Conservation (phyloP, 2,888 invertebrate genomes). For the Andrena haemorrhoa region DNA sequence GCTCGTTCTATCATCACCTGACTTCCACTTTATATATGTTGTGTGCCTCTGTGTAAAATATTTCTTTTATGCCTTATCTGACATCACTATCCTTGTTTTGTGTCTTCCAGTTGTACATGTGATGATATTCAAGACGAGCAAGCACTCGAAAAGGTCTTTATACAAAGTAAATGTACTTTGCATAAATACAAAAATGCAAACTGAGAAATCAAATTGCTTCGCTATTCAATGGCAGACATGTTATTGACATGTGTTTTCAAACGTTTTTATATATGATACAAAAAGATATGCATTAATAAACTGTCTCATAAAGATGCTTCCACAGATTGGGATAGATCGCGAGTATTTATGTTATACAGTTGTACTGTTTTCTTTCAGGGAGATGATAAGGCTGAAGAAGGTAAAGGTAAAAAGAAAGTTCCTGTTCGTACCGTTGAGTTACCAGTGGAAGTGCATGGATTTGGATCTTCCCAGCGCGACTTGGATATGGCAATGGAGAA, state of each 20-base stretch:
- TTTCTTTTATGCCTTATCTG: constrained; percentile 25
- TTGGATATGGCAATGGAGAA: constrained; percentile 91
- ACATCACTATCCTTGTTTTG: constrained; percentile 42
- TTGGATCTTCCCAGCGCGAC: constrained; percentile 90
- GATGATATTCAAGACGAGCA: constrained; percentile 23
- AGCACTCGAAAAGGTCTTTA: constrained; percentile 31
- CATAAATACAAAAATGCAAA: background rate
- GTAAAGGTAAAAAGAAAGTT: constrained; percentile 91
- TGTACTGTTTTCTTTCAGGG: constrained; percentile 74
- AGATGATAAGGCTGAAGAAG: constrained; percentile 86
- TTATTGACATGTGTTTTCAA: background rate
- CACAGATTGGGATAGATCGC: constrained; percentile 14
- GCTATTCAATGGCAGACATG: background rate
- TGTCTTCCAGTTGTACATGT: constrained; percentile 22
- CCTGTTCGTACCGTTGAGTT: constrained; percentile 93
- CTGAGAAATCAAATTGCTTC: constrained; percentile 1
- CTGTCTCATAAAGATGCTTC: constrained; percentile 44
- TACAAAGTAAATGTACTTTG: constrained; percentile 16
- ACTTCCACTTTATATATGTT: constrained; percentile 51
- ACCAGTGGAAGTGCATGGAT: constrained; percentile 91
- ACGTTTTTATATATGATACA: background rate
- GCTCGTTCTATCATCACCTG: constrained; percentile 58
- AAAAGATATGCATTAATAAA: constrained; percentile 3
- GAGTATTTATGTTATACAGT: constrained; percentile 14
- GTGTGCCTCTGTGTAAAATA: constrained; percentile 33